Conservation (phyloP, 30 jellyfish, hydroid and myxozoan genomes). For the Turritopsis dohrnii region DNA sequence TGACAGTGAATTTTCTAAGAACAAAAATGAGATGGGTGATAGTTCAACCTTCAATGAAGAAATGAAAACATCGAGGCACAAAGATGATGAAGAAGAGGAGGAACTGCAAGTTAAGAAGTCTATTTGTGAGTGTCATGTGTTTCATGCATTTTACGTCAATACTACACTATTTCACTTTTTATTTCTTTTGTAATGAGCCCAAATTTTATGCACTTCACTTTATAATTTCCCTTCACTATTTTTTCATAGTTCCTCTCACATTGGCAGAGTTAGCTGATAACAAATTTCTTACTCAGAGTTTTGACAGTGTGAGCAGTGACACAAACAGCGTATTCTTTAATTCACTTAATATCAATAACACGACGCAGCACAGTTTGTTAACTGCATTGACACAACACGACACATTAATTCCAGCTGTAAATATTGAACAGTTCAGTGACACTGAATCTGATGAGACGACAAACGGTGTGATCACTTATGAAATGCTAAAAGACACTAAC, state of each 20-base stretch:
- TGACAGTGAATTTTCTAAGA: slow-evolving; percentile 5
- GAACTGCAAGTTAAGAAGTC: neutral
- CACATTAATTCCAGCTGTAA: neutral
- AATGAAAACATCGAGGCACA: neutral
- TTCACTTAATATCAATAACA: slow-evolving; percentile 12
- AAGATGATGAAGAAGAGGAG: neutral
- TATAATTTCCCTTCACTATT: neutral
- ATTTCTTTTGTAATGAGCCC: neutral
- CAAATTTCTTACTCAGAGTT: slow-evolving; percentile 11
- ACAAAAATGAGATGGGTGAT: neutral
- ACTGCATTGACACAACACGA: neutral
- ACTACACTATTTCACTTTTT: neutral
- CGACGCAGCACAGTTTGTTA: neutral
- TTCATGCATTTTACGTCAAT: neutral
- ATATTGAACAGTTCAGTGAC: neutral
- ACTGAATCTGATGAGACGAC: neutral
- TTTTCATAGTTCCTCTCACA: neutral
- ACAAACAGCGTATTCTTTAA: slow-evolving; percentile 15
- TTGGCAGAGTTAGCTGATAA: slow-evolving; percentile 16
- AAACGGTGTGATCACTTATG: slow-evolving; percentile 7
- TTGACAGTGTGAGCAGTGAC: slow-evolving; percentile 34
- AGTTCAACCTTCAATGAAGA: neutral
- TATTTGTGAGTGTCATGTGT: neutral
- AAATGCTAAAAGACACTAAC: slow-evolving; percentile 10
- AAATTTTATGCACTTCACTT: neutral